These are phyloP conservation scores for Diorhabda sublineata DNA, from an alignment of 1,140 invertebrate genomes.

Conservation along the genomic window DNA sequence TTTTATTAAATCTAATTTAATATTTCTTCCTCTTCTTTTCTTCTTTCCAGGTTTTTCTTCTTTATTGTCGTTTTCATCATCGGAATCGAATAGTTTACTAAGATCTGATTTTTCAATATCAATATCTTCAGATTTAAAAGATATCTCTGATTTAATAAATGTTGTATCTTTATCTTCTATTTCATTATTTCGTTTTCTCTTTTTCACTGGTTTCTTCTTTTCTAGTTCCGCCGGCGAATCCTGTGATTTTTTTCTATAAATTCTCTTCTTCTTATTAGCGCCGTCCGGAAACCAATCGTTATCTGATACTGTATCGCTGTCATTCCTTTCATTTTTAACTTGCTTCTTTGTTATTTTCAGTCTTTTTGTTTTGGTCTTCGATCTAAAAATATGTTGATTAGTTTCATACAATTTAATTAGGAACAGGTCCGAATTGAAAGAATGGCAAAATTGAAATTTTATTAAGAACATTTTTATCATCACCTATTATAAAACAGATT, in stretches of 20 bases:
- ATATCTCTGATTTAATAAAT: not conserved
- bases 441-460: not conserved
- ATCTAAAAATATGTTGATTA: not conserved
- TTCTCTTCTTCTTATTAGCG: not conserved
- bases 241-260: not conserved
- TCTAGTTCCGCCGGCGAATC: not conserved
- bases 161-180: not conserved
- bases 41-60: not conserved
- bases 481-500: not conserved
- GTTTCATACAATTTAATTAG: not conserved
- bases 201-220: constrained; percentile 9
- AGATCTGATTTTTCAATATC: no score
- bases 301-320: not conserved
- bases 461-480: not conserved
- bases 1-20: constrained; percentile 8
- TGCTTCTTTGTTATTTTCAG: not conserved
- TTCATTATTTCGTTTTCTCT: not conserved
- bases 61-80: not conserved
- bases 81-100: not conserved
- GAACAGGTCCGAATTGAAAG: not conserved
- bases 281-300: not conserved
- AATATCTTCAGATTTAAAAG: no score
- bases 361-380: not conserved
- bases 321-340: not conserved
- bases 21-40: not conserved